Percentiles rank a stretch among this genome's conserved stretches.
These are phyloP conservation scores for Cyclura pinguis DNA, from an alignment of 2,797 vertebrate species.

Conservation along the genomic window DNA sequence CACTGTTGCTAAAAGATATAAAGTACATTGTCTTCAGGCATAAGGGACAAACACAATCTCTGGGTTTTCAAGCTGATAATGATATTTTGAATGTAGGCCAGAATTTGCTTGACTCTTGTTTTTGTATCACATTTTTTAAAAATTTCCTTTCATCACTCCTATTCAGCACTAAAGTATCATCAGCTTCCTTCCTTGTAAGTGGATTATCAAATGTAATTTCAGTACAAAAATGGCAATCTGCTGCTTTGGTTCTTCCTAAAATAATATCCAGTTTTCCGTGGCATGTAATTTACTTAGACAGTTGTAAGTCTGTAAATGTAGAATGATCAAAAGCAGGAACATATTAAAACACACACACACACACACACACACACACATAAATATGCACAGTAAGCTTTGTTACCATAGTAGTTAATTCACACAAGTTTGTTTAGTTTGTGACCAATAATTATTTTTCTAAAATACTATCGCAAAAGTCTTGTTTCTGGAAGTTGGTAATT, in stretches of 20 bases:
- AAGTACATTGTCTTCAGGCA: not conserved
- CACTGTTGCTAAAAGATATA: not conserved
- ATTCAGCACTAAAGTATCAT: constrained; percentile 45
- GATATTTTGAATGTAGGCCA: not conserved
- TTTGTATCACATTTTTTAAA: constrained; percentile 5
- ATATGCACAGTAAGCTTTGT: constrained; percentile 4
- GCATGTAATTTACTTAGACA: constrained; percentile 15
- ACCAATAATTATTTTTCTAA: not conserved
- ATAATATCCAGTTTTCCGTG: constrained; percentile 23
- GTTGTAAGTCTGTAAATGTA: constrained; percentile 34
- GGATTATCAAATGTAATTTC: constrained; percentile 3
- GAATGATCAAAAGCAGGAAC: constrained; percentile 15
- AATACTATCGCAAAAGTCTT: not conserved
- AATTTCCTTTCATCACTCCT: constrained; percentile 19
- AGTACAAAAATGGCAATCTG: not conserved
- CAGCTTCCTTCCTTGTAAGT: constrained; percentile 39
- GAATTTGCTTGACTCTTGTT: not conserved
- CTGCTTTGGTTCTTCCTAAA: constrained; percentile 20
- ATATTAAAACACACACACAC: not conserved
- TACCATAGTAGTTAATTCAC: not conserved
- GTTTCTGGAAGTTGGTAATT: not conserved
- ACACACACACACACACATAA: not conserved
- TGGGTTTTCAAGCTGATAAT: not conserved
- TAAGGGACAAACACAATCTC: not conserved
- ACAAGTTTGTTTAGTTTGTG: not conserved